phyloP scores from a whole-genome alignment of 2,888 invertebrate species.

The Heliconius erato region DNA sequence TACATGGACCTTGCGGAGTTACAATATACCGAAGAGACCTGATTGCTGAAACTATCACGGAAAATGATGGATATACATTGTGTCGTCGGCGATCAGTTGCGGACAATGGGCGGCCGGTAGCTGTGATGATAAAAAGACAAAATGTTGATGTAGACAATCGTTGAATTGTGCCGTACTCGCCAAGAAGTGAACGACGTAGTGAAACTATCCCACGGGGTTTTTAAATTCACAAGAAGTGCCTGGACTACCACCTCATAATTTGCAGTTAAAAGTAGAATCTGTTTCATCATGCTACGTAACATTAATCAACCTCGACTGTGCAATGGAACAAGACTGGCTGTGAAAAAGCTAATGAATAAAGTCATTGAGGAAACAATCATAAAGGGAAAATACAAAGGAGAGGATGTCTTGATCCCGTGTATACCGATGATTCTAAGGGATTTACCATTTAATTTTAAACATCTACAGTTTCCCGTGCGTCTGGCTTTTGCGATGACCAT shows the following conservation, averaged over 20 bases:
- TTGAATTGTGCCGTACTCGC: too few relatives aligned
- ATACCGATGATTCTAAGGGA: background rate
- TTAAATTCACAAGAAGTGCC: conserved; percentile 51
- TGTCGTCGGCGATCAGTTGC: too few relatives aligned
- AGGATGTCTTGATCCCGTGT: conserved; percentile 53
- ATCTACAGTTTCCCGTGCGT: background rate
- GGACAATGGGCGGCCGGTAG: too few relatives aligned
- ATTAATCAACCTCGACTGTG: conserved; percentile 44
- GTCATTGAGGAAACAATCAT: conserved; percentile 47
- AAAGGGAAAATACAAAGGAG: conserved; percentile 55
- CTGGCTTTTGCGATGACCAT: conserved; percentile 24
- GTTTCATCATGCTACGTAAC: conserved; percentile 54
- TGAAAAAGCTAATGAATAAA: conserved; percentile 52
- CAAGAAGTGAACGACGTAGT: too few relatives aligned
- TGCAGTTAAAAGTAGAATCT: conserved; percentile 49
- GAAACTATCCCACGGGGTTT: conserved; percentile 49
- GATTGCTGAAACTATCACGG: conserved; percentile 47
- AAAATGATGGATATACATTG: conserved; percentile 5
- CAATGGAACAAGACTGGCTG: conserved; percentile 52
- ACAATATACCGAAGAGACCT: conserved; percentile 46
- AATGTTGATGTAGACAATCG: too few relatives aligned
- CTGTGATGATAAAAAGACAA: too few relatives aligned
- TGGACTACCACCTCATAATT: conserved; percentile 52
- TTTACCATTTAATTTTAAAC: background rate
- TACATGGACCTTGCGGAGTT: conserved; percentile 38